Evolutionary conservation across 2,797 vertebrate genomes (phyloP).

Genomic region (Alosa sapidissima): DNA sequence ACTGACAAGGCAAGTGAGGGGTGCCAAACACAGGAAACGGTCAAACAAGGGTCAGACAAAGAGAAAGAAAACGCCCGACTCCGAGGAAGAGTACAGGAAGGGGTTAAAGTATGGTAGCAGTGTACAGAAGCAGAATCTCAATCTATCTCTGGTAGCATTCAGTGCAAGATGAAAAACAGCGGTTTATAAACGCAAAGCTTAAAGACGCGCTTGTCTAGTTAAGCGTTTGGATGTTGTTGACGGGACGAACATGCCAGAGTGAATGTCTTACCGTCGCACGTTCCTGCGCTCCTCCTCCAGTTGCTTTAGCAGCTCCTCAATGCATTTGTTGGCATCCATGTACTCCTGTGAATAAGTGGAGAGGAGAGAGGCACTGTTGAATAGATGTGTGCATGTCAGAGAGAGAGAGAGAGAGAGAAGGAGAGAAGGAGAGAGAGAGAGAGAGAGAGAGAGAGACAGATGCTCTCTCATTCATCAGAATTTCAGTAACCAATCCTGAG

Average conservation of each 20-base stretch:
- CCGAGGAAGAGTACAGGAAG: not conserved
- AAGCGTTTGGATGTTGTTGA: no score
- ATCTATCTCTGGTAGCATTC: not conserved
- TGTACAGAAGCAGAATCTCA: not conserved
- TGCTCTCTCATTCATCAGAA: conserved; percentile 39
- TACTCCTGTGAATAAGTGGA: conserved; percentile 75
- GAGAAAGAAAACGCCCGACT: not conserved
- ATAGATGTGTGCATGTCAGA: conserved; percentile 42
- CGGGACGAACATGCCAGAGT: no score
- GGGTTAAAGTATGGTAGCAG: not conserved
- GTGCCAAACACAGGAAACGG: not conserved
- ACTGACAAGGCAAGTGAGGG: not conserved
- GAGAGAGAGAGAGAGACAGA: not conserved
- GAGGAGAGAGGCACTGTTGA: conserved; percentile 14
- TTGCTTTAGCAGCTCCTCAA: conserved; percentile 84
- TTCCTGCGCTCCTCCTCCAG: conserved; percentile 85
- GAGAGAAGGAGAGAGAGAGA: not conserved
- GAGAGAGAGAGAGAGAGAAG: not conserved
- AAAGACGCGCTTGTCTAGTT: no score
- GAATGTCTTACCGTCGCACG: conserved; percentile 79
- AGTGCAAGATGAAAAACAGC: not conserved
- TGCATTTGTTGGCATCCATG: conserved; percentile 88
- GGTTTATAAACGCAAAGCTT: no score
- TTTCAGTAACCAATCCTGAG: not conserved
- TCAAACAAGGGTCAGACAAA: not conserved